A percentile compares a stretch with the other conserved stretches of the same genome.
phyloP scores from a whole-genome alignment of 2,888 invertebrate genomes.

The Tryphoninae sp. region DNA sequence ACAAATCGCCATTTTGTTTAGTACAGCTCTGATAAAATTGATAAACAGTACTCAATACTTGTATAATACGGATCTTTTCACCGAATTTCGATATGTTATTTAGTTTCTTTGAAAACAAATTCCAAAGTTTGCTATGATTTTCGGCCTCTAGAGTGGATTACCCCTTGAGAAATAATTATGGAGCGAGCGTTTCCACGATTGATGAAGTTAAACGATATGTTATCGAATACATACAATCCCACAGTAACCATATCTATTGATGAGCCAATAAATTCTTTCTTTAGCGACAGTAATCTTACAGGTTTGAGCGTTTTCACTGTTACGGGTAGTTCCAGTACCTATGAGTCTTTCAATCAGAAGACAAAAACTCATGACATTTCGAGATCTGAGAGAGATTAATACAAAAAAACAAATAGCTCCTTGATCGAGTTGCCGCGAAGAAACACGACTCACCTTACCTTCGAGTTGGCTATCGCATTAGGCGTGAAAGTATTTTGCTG shows the following conservation, averaged over 20 bases:
- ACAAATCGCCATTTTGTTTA: too few relatives aligned
- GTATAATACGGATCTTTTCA: too few relatives aligned
- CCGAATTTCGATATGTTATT: too few relatives aligned
- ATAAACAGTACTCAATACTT: too few relatives aligned
- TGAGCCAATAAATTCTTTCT: constrained; percentile 19
- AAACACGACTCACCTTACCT: constrained; percentile 26
- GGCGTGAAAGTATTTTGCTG: constrained; percentile 55
- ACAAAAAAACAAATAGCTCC: constrained; percentile 36
- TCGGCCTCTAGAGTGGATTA: too few relatives aligned
- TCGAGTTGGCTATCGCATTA: constrained; percentile 40
- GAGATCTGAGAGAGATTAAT: constrained; percentile 23
- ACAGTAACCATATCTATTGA: constrained; percentile 7
- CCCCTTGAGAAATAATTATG: too few relatives aligned
- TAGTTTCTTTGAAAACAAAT: too few relatives aligned
- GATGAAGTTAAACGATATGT: constrained; percentile 5
- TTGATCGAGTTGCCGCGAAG: constrained; percentile 47
- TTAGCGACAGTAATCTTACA: neutral
- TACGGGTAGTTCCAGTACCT: constrained; percentile 16
- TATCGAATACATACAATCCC: neutral
- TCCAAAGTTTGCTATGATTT: too few relatives aligned
- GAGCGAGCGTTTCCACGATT: neutral
- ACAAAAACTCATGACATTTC: constrained; percentile 20
- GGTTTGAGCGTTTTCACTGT: neutral
- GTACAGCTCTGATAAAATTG: too few relatives aligned
- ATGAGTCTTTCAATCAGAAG: constrained; percentile 4